Conservation (phyloP, 2,797 vertebrate genomes). For the Pygocentrus nattereri region DNA sequence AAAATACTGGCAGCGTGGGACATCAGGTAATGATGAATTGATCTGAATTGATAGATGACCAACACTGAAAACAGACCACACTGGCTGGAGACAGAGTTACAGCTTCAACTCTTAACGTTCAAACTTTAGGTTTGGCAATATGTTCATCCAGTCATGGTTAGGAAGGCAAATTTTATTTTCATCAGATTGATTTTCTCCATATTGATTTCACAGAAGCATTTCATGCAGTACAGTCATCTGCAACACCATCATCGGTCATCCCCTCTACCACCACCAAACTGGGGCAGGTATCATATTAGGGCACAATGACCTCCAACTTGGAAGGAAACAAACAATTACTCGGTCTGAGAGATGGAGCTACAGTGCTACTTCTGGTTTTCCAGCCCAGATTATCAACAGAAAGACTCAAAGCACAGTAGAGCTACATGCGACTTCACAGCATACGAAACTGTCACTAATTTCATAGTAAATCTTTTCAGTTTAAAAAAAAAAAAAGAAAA, state of each 20-base stretch:
- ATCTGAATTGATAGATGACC: constrained; percentile 16
- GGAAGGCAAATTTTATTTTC: constrained; percentile 54
- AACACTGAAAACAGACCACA: constrained; percentile 20
- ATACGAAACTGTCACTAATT: neutral
- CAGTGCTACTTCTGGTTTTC: constrained; percentile 17
- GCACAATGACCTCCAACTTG: constrained; percentile 25
- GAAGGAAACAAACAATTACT: constrained; percentile 29
- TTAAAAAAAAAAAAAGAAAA: neutral
- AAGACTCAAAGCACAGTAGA: neutral
- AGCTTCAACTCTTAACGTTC: neutral
- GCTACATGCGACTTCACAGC: neutral
- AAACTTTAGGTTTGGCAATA: constrained; percentile 43
- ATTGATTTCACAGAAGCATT: constrained; percentile 53
- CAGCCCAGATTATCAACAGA: neutral
- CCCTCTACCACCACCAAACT: constrained; percentile 32
- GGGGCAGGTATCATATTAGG: constrained; percentile 39
- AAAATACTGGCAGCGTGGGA: too few species aligned
- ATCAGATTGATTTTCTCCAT: constrained; percentile 51
- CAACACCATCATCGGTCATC: constrained; percentile 39
- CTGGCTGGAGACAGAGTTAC: constrained; percentile 34
- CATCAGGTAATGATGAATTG: too few species aligned
- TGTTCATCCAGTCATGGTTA: constrained; percentile 52
- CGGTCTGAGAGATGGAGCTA: neutral
- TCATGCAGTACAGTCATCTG: constrained; percentile 42
- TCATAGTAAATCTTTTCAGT: constrained; percentile 16